Evolutionary conservation across 2,797 vertebrate genomes (phyloP).

Genomic region (Acipenser transmontanus): DNA sequence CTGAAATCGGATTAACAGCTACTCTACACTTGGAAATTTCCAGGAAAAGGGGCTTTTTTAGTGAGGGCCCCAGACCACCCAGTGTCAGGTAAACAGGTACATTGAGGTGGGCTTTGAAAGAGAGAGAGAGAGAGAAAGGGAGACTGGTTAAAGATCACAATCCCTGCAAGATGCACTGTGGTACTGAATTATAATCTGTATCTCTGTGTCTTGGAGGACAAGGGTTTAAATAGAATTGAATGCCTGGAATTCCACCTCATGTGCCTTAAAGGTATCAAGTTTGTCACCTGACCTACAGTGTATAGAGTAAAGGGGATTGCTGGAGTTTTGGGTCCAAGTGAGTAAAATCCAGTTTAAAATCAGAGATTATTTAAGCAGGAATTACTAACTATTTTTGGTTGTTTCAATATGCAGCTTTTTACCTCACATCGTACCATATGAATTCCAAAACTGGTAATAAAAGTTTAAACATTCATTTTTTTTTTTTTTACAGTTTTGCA

Average conservation of each 20-base stretch:
- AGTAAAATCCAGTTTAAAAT: no score
- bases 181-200: constrained; percentile 30
- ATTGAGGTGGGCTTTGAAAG: constrained; percentile 55
- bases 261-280: no score
- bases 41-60: constrained; percentile 61
- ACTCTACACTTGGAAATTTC: constrained; percentile 73
- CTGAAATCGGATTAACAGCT: constrained; percentile 82
- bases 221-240: constrained; percentile 30
- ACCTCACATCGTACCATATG: no score
- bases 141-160: constrained; percentile 26
- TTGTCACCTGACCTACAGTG: no score
- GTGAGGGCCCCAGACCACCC: constrained; percentile 68
- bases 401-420: no score
- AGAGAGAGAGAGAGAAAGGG: constrained; percentile 8
- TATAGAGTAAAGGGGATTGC: no score
- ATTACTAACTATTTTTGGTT: no score
- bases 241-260: constrained; percentile 35
- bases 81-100: constrained; percentile 71
- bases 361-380: no score
- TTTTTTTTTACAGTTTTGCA: no score
- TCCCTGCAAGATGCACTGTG: constrained; percentile 29
- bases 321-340: no score
- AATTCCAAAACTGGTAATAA: no score
- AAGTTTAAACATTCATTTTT: no score
- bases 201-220: constrained; percentile 21